These are phyloP conservation scores for Trichogramma pretiosum DNA, from an alignment of 1,140 invertebrate genomes.

Conservation along the genomic window DNA sequence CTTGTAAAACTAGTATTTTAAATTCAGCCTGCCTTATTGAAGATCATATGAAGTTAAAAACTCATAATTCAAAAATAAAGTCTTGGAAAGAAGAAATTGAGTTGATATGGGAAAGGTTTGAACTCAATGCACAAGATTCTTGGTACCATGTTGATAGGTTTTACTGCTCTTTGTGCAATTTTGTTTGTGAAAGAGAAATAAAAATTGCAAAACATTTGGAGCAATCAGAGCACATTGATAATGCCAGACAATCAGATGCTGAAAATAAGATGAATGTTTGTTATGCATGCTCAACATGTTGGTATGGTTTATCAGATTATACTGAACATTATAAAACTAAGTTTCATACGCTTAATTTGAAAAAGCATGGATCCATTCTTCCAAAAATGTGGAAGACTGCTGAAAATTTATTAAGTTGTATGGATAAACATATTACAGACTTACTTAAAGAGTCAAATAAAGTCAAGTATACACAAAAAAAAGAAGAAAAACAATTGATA, in stretches of 20 bases:
- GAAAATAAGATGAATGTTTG: slow-evolving; percentile 22
- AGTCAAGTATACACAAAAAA: not conserved
- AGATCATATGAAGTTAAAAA: slow-evolving; percentile 6
- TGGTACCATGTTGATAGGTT: slow-evolving; percentile 21
- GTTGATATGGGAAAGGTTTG: slow-evolving; percentile 9
- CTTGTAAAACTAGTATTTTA: slow-evolving; percentile 6
- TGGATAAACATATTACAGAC: slow-evolving; percentile 3
- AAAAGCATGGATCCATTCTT: slow-evolving; percentile 1
- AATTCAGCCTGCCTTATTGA: slow-evolving; percentile 10
- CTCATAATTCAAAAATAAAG: not conserved
- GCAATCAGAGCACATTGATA: slow-evolving; percentile 3
- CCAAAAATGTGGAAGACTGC: slow-evolving; percentile 10
- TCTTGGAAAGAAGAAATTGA: slow-evolving; percentile 3
- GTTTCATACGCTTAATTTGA: slow-evolving; percentile 15
- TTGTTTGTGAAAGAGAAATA: not conserved
- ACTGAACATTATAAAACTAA: slow-evolving; percentile 15
- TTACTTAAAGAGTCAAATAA: slow-evolving; percentile 14
- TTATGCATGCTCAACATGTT: slow-evolving; percentile 19
- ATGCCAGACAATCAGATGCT: not conserved
- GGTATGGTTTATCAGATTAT: slow-evolving; percentile 20
- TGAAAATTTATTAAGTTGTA: slow-evolving; percentile 14
- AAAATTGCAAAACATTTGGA: slow-evolving; percentile 21
- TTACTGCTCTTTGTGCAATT: slow-evolving; percentile 16
- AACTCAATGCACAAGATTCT: slow-evolving; percentile 8
- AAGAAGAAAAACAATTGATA: slow-evolving; percentile 17